Base-by-base conservation (phyloP, 2,797 vertebrate genomes). In the Xenopus petersii region DNA sequence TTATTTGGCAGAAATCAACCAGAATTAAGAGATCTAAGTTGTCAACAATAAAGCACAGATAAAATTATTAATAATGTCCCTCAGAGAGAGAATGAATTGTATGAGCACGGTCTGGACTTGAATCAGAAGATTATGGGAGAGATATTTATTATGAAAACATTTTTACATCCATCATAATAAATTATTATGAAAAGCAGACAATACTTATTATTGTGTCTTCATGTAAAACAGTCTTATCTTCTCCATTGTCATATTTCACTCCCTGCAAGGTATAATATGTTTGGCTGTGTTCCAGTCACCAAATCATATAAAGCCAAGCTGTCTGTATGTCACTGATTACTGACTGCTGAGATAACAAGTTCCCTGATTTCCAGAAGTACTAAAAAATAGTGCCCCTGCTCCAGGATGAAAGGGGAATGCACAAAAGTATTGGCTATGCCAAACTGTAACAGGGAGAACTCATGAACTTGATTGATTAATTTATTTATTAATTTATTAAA, bases 91-190 rank as follows among this genome's bases (percentile, higher is more conserved):
- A 49, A 67, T 54, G 62, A 42, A 13, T n/a, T 56, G 49, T 67
- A 68, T 56, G 55, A 74, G 16, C 49, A 12, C 15, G 42, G 26
- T 13, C 24, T 67, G 30, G 12, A 46, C 58, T 12, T 67, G 46
- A 16, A 54, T 67, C 55, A 11, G 15, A 13, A 51, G 36, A 62
- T n/a, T 54, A 58, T 51, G 16, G 42, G 13, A n/a, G 26, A 56
- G 56, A 74, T 74, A 49, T 48, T 55, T 66, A 48, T 66, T 36
- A 47, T 17, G 54, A 30, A 16, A 55, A 60, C 51, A 67, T 66
- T 46, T 60, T 51, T 15, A 67, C 64, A 74, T 68, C 73, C 47
- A 74, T 68, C 64, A 54, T 26, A 54, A 36, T 74, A 74, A 62
- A 68, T 74, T 48, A 62, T 33, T 24, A 30, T 74, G 47, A 15